Conservation (phyloP, 2,113 vertebrate species). For the Odocoileus virginianus region DNA sequence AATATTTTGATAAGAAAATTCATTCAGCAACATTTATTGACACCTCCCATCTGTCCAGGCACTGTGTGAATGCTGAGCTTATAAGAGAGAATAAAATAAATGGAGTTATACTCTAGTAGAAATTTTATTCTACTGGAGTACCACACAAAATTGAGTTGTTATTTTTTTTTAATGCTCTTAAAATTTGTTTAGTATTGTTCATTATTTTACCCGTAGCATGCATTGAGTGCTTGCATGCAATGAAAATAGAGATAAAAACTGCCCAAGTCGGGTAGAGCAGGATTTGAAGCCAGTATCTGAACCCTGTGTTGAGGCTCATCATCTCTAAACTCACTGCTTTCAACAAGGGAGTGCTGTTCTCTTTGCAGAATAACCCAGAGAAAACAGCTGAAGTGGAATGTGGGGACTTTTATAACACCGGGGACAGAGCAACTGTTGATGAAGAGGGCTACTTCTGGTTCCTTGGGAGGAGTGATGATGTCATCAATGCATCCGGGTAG, state of each 20-base stretch:
- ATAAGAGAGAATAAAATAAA: background rate
- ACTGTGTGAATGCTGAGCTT: background rate
- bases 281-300: background rate
- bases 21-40: background rate
- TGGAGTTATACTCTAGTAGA: too few relatives aligned
- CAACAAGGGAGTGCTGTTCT: background rate
- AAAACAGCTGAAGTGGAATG: slow-evolving; percentile 78
- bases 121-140: background rate
- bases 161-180: background rate
- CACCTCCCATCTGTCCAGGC: background rate
- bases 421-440: slow-evolving; percentile 83
- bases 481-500: slow-evolving; percentile 88
- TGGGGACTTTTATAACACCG: slow-evolving; percentile 85
- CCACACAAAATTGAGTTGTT: background rate
- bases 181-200: too few relatives aligned
- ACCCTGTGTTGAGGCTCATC: background rate
- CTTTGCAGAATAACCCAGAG: slow-evolving; percentile 78
- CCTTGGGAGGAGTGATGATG: slow-evolving; percentile 82
- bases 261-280: background rate
- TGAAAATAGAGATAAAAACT: background rate
- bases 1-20: background rate
- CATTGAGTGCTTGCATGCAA: background rate
- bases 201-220: too few relatives aligned
- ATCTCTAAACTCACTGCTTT: background rate
- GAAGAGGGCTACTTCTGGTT: slow-evolving; percentile 87